These are phyloP conservation scores for Oxygymnocypris stewartii DNA, from an alignment of 2,113 vertebrate species.

Conservation along the genomic window DNA sequence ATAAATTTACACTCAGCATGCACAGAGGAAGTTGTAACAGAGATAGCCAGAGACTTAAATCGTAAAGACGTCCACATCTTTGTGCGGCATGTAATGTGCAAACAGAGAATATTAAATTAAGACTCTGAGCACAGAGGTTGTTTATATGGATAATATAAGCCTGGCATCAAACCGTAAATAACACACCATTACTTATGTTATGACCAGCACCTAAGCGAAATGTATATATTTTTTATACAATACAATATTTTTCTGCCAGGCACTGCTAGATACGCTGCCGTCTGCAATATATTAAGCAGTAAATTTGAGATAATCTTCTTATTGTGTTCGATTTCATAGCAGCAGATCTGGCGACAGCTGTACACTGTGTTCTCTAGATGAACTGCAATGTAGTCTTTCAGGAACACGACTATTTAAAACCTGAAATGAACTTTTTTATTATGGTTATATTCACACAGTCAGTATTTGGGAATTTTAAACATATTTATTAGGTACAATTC, in stretches of 20 bases:
- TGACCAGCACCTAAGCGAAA: not conserved
- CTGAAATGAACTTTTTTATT: slow-evolving; percentile 25
- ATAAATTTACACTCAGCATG: slow-evolving; percentile 10
- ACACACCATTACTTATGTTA: slow-evolving; percentile 1
- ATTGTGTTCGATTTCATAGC: slow-evolving; percentile 5
- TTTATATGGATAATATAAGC: slow-evolving; percentile 9
- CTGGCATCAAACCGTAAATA: slow-evolving; percentile 23
- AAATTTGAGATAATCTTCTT: not conserved
- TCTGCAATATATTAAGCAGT: not conserved
- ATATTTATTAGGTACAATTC: not conserved
- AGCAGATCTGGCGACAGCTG: slow-evolving; percentile 5
- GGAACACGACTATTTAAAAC: slow-evolving; percentile 25
- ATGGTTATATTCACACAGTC: not conserved
- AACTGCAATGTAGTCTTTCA: slow-evolving; percentile 31
- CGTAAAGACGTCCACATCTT: not conserved
- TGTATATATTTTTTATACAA: not conserved
- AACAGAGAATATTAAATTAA: slow-evolving; percentile 6
- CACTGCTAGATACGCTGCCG: not conserved
- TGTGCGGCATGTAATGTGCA: not conserved
- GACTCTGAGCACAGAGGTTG: not conserved
- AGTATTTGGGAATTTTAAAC: not conserved
- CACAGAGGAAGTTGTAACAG: not conserved
- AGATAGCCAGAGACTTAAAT: not conserved
- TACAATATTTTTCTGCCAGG: not conserved
- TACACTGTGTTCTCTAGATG: slow-evolving; percentile 15